Evolutionary conservation across 2,888 invertebrate species (phyloP).

Genomic region (Eupithecia dodoneata): DNA sequence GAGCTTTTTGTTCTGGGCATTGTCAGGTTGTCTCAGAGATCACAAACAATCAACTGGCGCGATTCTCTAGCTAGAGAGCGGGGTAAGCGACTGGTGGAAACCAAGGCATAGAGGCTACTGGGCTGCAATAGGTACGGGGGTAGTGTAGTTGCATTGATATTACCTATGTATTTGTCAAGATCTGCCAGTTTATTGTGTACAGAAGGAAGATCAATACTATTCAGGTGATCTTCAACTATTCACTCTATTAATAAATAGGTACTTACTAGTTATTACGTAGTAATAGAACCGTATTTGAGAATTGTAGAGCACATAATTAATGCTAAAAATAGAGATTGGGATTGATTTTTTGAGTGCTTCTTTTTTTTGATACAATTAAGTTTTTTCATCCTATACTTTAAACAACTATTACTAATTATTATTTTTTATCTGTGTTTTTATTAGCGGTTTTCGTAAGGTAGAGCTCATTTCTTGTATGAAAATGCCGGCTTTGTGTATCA

Average conservation of each 20-base stretch:
- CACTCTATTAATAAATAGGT: neutral
- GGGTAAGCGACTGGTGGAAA: neutral
- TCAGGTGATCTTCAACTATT: neutral
- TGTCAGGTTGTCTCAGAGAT: neutral
- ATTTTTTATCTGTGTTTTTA: neutral
- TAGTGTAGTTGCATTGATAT: neutral
- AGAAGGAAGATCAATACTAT: neutral
- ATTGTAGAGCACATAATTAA: neutral
- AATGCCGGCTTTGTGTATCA: conserved; percentile 1
- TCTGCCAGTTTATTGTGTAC: neutral
- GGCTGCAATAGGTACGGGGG: conserved; percentile 7
- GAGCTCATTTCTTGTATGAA: neutral
- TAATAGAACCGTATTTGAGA: neutral
- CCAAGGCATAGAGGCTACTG: neutral
- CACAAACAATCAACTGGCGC: neutral
- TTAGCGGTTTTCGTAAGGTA: neutral
- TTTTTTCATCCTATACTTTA: neutral
- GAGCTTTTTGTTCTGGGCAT: neutral
- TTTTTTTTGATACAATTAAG: neutral
- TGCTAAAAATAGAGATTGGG: neutral
- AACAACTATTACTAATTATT: neutral
- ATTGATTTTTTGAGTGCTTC: neutral
- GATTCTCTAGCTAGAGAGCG: neutral
- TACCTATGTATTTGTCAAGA: neutral
- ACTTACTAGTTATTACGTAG: neutral